Evolutionary conservation across 2,888 invertebrate species (phyloP), one percentile per base, ranked within the genome.

Genomic region (Hirtodrosophila duncani): DNA sequence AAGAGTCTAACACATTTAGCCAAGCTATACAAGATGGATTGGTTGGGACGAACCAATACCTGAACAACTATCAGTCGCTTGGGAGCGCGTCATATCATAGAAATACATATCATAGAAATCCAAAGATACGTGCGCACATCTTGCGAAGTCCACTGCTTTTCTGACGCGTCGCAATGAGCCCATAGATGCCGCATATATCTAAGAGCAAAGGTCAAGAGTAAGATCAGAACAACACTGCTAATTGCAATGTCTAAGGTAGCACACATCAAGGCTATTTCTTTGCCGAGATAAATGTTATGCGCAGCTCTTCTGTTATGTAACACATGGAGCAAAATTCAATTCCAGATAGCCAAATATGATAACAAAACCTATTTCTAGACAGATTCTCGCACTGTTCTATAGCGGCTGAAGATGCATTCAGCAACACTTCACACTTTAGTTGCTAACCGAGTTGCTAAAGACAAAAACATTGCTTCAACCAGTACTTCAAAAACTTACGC

Each of bases 181-280:
- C 37, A 36, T 9, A 36, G 37, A n/a, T 51, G 43, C 29, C 43
- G 43, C 8, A 26, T 43, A 5, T 50, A 43, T 11, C n/a, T 33
- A n/a, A 36, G 43, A 14, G 11, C 14, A 3, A 26, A 21, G 9
- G 7, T 10, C 1, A 29, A 44, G 7, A 20, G 18, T 9, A 10
- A 10, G 4, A 7, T 21, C 9, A 16, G 11, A n/a, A 26, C 30
- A 6, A 23, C 27, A 7, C 13, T 45, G 4, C 10, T 45, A 3
- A 10, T 29, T 4, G 45, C 45, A 7, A 45, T 37, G 14, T 49
- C 49, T 11, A 42, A 42, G 36, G 36, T 49, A 3, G 42, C 49
- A 17, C 42, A 41, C 1, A 38, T 44, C 4, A 33, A 39, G 13
- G 34, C 34, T 3, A 10, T 20, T 16, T 39, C 27, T 4, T n/a